Evolutionary conservation across 2,113 vertebrate genomes (phyloP), one percentile per base, ranked within the genome.

Genomic region (Bufo bufo): DNA sequence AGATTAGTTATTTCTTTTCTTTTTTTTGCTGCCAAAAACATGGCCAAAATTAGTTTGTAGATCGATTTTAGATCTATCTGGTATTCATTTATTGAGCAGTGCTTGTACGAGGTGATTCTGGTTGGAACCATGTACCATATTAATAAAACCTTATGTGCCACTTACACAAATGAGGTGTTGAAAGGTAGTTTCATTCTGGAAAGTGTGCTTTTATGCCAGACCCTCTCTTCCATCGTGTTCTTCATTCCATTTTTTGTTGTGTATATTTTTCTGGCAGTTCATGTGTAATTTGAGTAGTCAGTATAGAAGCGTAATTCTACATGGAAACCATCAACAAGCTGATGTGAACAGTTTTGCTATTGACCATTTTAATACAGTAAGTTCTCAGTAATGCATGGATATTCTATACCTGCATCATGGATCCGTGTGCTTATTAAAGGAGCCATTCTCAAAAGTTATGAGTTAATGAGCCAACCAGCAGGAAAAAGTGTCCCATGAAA

Each of bases 81-180:
- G 45, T 75, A 49, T 75, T 75, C 72, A 11, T 49, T 75, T 75
- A 75, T 75, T 19, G 72, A 50, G 72, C 72, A 50, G 16, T 11
- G 9, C 72, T 75, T 0, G 72, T 49, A 75, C 50, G 72, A 75
- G 33, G 72, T 75, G 72, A 75, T 75, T 50, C 71, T 19, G 72
- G 45, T 75, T 75, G 72, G 71, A 50, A 49, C 47, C 45, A 50
- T 75, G 71, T 20, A 20, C 45, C 71, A 74, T 74, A 75, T 75
- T 74, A 74, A 50, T 75, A 75, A 75, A 75, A 75, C 17, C 72
- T 19, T 50, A 50, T 50, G 72, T 75, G 72, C 54, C 72, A 72
- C 72, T 74, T 17, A 58, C 84, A 75, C 47, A 75, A 49, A 50
- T 75, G 72, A 75, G 47, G 72, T 75, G 47, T 50, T 49, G 72